Evolutionary conservation across 1,140 invertebrate genomes (phyloP).

Genomic region (Latrodectus geometricus): DNA sequence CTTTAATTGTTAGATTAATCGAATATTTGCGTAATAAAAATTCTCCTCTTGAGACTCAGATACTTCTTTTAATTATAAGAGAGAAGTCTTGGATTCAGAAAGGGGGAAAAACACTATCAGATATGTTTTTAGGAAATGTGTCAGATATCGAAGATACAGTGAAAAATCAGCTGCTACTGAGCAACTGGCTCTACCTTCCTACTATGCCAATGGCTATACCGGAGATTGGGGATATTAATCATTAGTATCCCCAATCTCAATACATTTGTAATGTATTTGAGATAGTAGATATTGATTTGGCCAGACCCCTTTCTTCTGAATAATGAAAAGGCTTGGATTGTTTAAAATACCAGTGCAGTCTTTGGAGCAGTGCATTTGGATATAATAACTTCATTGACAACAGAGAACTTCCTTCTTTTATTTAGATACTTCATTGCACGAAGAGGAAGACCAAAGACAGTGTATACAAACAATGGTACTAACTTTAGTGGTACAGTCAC

Average conservation of each 20-base stretch:
- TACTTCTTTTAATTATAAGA: neutral
- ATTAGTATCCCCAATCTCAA: too few species aligned
- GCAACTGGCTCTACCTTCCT: neutral
- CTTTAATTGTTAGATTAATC: neutral
- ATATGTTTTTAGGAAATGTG: neutral
- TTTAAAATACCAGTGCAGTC: neutral
- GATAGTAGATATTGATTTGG: neutral
- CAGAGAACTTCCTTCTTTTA: neutral
- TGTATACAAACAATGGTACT: too few species aligned
- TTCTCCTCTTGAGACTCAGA: neutral
- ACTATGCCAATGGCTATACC: neutral
- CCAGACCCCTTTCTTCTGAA: neutral
- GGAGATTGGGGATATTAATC: too few species aligned
- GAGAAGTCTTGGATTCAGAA: constrained; percentile 23
- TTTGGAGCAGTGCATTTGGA: constrained; percentile 3
- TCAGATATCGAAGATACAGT: neutral
- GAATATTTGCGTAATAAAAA: neutral
- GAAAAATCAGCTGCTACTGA: neutral
- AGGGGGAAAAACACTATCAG: neutral
- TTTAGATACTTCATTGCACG: neutral
- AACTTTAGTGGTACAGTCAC: too few species aligned
- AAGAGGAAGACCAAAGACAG: too few species aligned
- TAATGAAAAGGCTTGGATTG: neutral
- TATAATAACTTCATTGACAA: neutral
- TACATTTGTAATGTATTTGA: constrained; percentile 21